Conservation (phyloP, 2,888 invertebrate species). For the Ceramica pisi region DNA sequence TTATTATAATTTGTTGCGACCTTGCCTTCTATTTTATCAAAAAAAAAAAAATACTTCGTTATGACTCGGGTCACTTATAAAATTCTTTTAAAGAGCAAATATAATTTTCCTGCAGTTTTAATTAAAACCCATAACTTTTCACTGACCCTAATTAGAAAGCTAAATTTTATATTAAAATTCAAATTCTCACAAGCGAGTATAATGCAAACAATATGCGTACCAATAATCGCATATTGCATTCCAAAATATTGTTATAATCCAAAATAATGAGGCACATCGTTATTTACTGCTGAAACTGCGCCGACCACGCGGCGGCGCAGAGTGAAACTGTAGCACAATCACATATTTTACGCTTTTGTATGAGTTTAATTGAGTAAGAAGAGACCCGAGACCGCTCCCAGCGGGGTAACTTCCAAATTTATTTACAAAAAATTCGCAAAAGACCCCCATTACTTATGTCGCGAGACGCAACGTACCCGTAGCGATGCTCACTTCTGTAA, state of each 20-base stretch:
- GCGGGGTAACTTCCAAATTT: slow-evolving; percentile 89
- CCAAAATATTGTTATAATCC: slow-evolving; percentile 87
- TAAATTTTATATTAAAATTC: slow-evolving; percentile 64
- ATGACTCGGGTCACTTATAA: slow-evolving; percentile 19
- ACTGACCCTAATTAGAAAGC: slow-evolving; percentile 64
- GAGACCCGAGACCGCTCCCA: slow-evolving; percentile 82
- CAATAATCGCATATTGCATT: slow-evolving; percentile 78
- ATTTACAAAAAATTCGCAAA: slow-evolving; percentile 84
- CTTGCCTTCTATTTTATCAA: slow-evolving; percentile 50
- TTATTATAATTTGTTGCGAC: slow-evolving; percentile 64
- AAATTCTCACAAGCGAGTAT: slow-evolving; percentile 62
- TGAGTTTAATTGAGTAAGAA: slow-evolving; percentile 89
- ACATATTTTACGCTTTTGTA: slow-evolving; percentile 89
- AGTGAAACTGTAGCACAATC: slow-evolving; percentile 87
- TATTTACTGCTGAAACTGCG: slow-evolving; percentile 83
- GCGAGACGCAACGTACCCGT: slow-evolving; percentile 81
- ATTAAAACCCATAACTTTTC: slow-evolving; percentile 59
- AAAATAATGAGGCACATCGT: slow-evolving; percentile 86
- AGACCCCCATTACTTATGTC: slow-evolving; percentile 88
- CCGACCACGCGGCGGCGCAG: slow-evolving; percentile 73
- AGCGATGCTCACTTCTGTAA: slow-evolving; percentile 82
- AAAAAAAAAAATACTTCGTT: slow-evolving; percentile 24
- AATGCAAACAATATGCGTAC: slow-evolving; percentile 62
- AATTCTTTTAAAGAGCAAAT: slow-evolving; percentile 24
- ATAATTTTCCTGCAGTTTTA: slow-evolving; percentile 45